Evolutionary conservation across 2,113 vertebrate species (phyloP), one percentile per base, ranked within the genome.

Genomic region (Aleadryas rufinucha): DNA sequence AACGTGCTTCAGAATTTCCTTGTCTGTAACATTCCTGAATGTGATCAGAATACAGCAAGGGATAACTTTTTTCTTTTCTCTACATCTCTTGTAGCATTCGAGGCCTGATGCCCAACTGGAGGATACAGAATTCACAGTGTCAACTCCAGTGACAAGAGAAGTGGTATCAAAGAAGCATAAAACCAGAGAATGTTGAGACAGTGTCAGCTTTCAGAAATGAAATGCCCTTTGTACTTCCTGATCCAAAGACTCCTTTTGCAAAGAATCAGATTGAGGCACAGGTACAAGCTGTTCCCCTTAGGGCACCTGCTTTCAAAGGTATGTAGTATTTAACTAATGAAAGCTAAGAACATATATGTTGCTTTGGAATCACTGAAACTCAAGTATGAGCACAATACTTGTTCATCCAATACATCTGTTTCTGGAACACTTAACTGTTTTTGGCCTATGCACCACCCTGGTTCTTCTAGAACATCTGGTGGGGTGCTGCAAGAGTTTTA

Each of bases 121-220:
- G 69, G 87, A 57, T 92, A 77, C 4, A 0, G 97, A 96, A 74
- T 97, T 95, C 87, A 94, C 96, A 52, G 61, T 75, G 44, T 87
- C 96, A 90, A 95, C 94, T 93, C 97, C 98, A 64, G 64, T 90
- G 69, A 94, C 93, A 82, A 92, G 78, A 50, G 97, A 97, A 92
- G 95, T 94, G 87, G 84, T 93, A 84, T 95, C 97, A 64, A 96
- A 96, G 86, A 96, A 96, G 77, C 83, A 37, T 47, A 97, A 98
- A 95, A 98, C 99, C 97, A 99, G 99, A 99, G 87, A 99, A 99
- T 80, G 65, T 94, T 18, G 94, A 64, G 89, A 89, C 72, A 66
- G 93, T 74, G n/a, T 61, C 90, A 60, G 26, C 84, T 80, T 41
- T 89, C 49, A 98, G 96, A 87, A 97, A 97, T 23, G 95, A 97